Percentiles rank a stretch among this genome's conserved stretches.
These are phyloP conservation scores for Philotrypesis tridentata DNA, from an alignment of 1,140 invertebrate species.

Conservation along the genomic window DNA sequence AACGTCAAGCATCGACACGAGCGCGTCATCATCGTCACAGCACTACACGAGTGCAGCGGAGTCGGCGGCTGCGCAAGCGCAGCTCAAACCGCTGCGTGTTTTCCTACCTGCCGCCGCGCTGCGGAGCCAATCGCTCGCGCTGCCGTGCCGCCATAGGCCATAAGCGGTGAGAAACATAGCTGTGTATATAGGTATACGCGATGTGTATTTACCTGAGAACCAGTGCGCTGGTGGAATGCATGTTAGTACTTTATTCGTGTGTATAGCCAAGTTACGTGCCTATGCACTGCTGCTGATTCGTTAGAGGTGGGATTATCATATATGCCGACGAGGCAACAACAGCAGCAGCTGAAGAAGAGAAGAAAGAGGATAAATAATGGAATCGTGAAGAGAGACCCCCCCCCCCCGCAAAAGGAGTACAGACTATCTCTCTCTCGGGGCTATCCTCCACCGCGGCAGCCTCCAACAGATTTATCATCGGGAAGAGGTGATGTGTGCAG, in stretches of 20 bases:
- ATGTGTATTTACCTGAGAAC: too few relatives aligned
- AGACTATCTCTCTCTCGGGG: neutral
- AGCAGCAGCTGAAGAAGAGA: neutral
- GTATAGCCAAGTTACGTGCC: neutral
- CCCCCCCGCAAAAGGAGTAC: neutral
- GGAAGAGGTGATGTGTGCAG: neutral
- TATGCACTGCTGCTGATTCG: neutral
- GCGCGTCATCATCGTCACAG: too few relatives aligned
- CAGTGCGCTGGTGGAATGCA: constrained; percentile 9
- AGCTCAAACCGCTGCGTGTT: too few relatives aligned
- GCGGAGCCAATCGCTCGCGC: neutral
- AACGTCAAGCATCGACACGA: too few relatives aligned
- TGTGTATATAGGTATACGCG: too few relatives aligned
- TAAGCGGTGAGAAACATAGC: neutral
- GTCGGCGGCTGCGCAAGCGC: too few relatives aligned
- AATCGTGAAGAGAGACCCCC: constrained; percentile 5
- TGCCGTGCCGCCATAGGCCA: neutral
- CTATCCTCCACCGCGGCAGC: neutral
- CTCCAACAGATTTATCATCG: neutral
- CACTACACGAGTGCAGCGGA: neutral
- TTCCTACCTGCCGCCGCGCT: too few relatives aligned
- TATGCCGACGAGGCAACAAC: neutral
- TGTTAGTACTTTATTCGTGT: neutral
- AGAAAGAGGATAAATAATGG: neutral
- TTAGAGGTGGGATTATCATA: neutral